phyloP scores from a whole-genome alignment of 2,113 vertebrate genomes.

The Amazona guildingii region DNA sequence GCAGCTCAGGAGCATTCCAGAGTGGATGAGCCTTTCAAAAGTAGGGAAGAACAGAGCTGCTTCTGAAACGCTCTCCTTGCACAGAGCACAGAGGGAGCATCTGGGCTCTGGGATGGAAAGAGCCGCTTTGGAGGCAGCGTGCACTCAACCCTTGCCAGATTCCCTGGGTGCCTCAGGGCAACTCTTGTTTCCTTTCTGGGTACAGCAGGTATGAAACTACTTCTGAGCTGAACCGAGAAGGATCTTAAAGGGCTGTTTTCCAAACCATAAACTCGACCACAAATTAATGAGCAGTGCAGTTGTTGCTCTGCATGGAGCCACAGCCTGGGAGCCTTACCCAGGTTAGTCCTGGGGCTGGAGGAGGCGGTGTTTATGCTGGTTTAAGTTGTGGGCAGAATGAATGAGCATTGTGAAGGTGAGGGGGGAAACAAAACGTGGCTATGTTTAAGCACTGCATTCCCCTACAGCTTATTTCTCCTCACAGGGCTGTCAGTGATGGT shows the following conservation, averaged over 20 bases:
- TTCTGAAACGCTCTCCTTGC: not conserved
- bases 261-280: not conserved
- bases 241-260: slow-evolving; percentile 49
- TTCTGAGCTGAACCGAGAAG: slow-evolving; percentile 42
- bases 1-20: not conserved
- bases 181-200: not conserved
- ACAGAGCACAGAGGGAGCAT: fast-evolving
- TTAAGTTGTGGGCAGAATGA: not conserved
- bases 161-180: not conserved
- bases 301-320: not conserved
- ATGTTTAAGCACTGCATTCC: not conserved
- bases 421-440: not conserved
- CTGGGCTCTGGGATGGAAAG: not conserved
- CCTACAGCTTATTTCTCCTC: not conserved
- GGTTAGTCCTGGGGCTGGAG: not conserved
- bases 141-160: not conserved
- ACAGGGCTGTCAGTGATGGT: not conserved
- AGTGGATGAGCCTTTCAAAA: not conserved
- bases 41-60: not conserved
- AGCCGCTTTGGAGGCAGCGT: not conserved
- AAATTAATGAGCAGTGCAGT: not conserved
- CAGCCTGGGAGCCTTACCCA: not conserved
- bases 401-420: not conserved
- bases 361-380: not conserved
- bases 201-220: slow-evolving; percentile 3